Conservation (phyloP, 2,113 vertebrate genomes). For the Chlorodrepanis virens region DNA sequence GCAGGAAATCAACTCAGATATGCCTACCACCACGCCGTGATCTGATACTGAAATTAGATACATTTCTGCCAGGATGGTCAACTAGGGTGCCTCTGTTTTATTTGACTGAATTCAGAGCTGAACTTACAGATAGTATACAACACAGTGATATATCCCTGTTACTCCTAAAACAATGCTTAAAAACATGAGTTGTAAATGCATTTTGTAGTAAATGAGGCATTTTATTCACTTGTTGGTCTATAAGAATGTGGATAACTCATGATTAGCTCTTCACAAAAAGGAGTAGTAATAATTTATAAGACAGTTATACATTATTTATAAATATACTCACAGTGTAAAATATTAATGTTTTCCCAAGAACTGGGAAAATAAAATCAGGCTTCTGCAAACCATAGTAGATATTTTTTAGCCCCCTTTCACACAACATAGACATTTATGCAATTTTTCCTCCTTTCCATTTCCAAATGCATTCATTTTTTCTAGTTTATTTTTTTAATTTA, state of each 20-base stretch:
- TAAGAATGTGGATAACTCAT: not conserved
- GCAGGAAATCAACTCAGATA: not conserved
- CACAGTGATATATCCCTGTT: not conserved
- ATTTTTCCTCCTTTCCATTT: not conserved
- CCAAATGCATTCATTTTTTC: not conserved
- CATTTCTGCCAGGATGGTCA: not conserved
- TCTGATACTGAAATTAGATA: not conserved
- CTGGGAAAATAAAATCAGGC: not conserved
- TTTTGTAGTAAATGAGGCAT: not conserved
- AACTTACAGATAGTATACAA: not conserved
- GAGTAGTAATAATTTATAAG: constrained; percentile 39
- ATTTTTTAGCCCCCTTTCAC: not conserved
- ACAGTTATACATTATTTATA: constrained; percentile 17
- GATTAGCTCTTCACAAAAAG: constrained; percentile 1
- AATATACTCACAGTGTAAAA: not conserved
- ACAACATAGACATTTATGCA: not conserved
- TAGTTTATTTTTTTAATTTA: not conserved
- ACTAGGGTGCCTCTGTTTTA: not conserved
- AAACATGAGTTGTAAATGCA: not conserved
- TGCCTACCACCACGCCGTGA: not conserved
- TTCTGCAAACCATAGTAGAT: not conserved
- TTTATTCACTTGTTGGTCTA: not conserved
- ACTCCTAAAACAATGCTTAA: not conserved
- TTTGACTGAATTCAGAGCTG: not conserved
- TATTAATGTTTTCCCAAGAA: constrained; percentile 40